These are phyloP conservation scores for Crypturellus tataupa DNA, from an alignment of 2,797 vertebrate genomes.

Conservation along the genomic window DNA sequence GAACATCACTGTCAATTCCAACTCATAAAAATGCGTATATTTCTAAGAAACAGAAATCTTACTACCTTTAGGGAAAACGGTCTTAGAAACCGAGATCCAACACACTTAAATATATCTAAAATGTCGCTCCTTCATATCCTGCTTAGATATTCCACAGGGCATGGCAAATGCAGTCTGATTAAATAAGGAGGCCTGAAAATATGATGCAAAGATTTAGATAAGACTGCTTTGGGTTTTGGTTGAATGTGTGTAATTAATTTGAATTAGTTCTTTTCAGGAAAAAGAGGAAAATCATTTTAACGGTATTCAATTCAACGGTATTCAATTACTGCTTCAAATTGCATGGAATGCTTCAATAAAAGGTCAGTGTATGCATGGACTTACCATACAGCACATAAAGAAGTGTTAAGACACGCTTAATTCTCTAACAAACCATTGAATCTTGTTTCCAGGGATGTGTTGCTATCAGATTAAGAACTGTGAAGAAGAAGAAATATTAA, in stretches of 20 bases:
- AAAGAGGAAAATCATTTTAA: background rate
- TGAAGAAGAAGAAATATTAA: background rate
- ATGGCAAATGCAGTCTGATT: background rate
- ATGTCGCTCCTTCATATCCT: background rate
- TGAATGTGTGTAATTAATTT: background rate
- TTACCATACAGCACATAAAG: background rate
- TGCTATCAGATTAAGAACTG: background rate
- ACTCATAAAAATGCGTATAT: background rate
- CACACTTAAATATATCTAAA: background rate
- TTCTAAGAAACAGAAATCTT: background rate
- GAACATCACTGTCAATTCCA: background rate
- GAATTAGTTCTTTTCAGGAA: background rate
- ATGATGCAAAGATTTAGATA: background rate
- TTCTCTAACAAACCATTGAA: background rate
- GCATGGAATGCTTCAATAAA: background rate
- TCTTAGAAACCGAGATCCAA: background rate
- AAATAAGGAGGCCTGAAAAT: no score
- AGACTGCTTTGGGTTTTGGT: background rate
- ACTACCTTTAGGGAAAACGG: background rate
- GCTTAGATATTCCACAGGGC: background rate
- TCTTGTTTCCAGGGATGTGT: background rate
- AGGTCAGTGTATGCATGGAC: background rate
- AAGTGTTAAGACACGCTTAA: background rate
- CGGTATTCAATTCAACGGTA: background rate
- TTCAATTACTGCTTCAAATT: background rate